Evolutionary conservation across 2,113 vertebrate species (phyloP).

Genomic region (Gymnogyps californianus): DNA sequence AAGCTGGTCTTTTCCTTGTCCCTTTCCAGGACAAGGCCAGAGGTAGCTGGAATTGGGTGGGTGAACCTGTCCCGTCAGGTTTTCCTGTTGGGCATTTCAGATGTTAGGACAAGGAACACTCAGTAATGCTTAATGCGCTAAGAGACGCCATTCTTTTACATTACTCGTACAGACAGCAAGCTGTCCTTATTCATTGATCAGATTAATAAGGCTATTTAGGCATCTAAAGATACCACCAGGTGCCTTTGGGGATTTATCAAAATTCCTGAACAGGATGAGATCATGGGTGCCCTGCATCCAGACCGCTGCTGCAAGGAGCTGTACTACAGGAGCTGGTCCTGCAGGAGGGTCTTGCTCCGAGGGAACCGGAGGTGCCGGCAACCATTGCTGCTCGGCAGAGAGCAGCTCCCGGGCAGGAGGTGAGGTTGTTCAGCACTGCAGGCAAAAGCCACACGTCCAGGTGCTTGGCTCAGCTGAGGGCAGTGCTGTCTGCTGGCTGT

Average conservation of each 20-base stretch:
- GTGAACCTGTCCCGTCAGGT: neutral
- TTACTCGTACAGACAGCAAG: neutral
- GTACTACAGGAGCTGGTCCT: neutral
- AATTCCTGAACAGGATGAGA: neutral
- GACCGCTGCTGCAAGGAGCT: neutral
- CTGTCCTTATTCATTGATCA: neutral
- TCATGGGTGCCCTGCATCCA: neutral
- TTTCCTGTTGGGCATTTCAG: neutral
- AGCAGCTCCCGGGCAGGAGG: neutral
- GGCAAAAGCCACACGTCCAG: neutral
- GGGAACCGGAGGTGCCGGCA: neutral
- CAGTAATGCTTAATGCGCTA: neutral
- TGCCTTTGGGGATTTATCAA: neutral
- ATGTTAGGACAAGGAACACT: neutral
- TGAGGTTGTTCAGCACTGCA: neutral
- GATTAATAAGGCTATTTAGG: neutral
- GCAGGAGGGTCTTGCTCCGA: neutral
- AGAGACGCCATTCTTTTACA: neutral
- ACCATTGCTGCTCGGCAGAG: fast-evolving
- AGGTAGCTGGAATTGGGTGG: neutral
- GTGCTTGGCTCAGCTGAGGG: neutral
- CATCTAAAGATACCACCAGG: neutral
- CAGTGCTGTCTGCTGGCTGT: neutral
- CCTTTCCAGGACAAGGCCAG: neutral
- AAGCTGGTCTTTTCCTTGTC: neutral